These are phyloP conservation scores for Drosophila testacea DNA, from an alignment of 2,888 invertebrate genomes.

Conservation along the genomic window DNA sequence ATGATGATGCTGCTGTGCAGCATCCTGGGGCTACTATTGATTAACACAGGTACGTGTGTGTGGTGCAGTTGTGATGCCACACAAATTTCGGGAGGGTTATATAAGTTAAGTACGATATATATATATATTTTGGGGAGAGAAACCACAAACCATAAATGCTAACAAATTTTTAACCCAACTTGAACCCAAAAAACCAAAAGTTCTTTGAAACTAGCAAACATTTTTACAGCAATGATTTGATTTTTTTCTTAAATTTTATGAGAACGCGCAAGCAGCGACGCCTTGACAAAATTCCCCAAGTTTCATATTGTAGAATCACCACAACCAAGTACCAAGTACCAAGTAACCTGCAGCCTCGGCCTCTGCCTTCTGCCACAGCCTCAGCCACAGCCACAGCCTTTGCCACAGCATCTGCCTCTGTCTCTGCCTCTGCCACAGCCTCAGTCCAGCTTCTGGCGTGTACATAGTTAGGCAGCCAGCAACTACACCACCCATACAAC, in stretches of 20 bases:
- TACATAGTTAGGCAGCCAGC: slow-evolving; percentile 12
- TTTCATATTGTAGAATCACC: slow-evolving; percentile 53
- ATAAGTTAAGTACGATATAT: slow-evolving; percentile 42
- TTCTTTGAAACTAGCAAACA: slow-evolving; percentile 41
- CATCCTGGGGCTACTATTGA: slow-evolving; percentile 65
- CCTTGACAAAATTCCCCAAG: slow-evolving; percentile 81
- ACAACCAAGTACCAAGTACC: slow-evolving; percentile 24
- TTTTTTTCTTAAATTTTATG: slow-evolving; percentile 82
- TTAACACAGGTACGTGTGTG: slow-evolving; percentile 69
- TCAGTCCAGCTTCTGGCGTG: slow-evolving; percentile 36
- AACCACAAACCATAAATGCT: slow-evolving; percentile 12
- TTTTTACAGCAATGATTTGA: slow-evolving; percentile 82
- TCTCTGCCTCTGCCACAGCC: slow-evolving; percentile 22
- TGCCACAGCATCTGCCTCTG: slow-evolving; percentile 24
- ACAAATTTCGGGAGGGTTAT: slow-evolving; percentile 47
- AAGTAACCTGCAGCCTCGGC: slow-evolving; percentile 32
- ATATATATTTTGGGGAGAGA: slow-evolving; percentile 4
- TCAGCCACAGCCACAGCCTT: slow-evolving; percentile 17
- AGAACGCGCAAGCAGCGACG: slow-evolving; percentile 75
- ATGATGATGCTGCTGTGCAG: slow-evolving; percentile 54
- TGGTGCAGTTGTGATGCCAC: slow-evolving; percentile 27
- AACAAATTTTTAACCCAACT: slow-evolving; percentile 31
- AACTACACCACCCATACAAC: slow-evolving; percentile 31
- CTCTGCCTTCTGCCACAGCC: slow-evolving; percentile 27
- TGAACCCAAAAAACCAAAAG: slow-evolving; percentile 26